A percentile compares a stretch with the other conserved stretches of the same genome.
These are phyloP conservation scores for Muscicapa striata DNA, from an alignment of 2,797 vertebrate species.

Conservation along the genomic window DNA sequence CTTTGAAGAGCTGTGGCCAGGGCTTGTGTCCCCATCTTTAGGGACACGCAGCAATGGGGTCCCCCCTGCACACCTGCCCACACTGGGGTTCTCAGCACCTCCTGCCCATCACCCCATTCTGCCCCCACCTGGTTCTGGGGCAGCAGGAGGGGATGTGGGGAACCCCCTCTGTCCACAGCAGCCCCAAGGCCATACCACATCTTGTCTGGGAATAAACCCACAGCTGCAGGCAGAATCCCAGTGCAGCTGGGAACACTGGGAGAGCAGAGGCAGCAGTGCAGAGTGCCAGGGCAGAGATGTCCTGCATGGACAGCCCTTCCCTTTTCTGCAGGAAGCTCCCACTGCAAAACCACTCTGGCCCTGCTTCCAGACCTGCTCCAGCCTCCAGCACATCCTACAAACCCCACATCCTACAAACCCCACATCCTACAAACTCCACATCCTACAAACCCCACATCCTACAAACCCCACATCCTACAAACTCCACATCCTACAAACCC, in stretches of 20 bases:
- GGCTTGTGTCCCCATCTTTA: not conserved
- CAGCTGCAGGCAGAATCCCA: not conserved
- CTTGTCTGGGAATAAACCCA: not conserved
- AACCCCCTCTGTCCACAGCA: too few relatives aligned
- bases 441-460: not conserved
- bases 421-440: too few relatives aligned
- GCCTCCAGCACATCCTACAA: not conserved
- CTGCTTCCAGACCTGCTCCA: accelerated
- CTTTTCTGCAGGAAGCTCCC: not conserved
- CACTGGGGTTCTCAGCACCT: not conserved
- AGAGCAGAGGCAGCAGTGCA: not conserved
- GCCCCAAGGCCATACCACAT: accelerated
- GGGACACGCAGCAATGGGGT: accelerated
- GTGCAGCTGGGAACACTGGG: not conserved
- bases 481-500: too few relatives aligned
- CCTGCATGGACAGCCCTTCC: not conserved
- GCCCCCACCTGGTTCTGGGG: not conserved
- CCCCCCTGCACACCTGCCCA: accelerated
- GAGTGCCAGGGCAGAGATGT: accelerated
- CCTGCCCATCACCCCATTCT: not conserved
- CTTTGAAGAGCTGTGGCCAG: not conserved
- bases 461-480: too few relatives aligned
- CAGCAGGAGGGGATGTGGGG: not conserved
- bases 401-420: too few relatives aligned
- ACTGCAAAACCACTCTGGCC: not conserved